Evolutionary conservation across 2,888 invertebrate species (phyloP).

Genomic region (Dryocosmus kuriphilus): DNA sequence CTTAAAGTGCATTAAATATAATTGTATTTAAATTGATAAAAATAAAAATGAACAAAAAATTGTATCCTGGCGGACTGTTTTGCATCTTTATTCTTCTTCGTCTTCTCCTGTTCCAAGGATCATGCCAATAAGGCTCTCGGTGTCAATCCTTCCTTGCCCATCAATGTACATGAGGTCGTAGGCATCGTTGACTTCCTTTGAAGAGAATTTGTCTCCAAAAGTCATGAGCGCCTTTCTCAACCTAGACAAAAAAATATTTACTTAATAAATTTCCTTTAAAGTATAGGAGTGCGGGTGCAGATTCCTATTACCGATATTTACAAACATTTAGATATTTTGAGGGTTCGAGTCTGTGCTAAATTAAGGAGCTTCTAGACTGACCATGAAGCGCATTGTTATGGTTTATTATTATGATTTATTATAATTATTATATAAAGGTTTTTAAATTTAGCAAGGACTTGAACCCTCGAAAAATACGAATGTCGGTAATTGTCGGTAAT

Average conservation of each 20-base stretch:
- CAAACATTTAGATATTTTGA: neutral
- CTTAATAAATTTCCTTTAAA: too few relatives aligned
- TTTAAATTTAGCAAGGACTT: neutral
- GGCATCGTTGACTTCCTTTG: slow-evolving; percentile 86
- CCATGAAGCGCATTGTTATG: too few relatives aligned
- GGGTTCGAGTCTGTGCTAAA: neutral
- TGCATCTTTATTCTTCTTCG: slow-evolving; percentile 40
- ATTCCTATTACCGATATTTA: neutral
- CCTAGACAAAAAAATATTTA: slow-evolving; percentile 31
- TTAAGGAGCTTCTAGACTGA: neutral
- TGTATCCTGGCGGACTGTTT: neutral
- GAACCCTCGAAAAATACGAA: neutral
- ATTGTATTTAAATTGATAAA: slow-evolving; percentile 19
- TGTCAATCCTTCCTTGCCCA: slow-evolving; percentile 52
- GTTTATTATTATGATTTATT: too few relatives aligned
- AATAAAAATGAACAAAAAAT: neutral
- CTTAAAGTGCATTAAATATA: slow-evolving; percentile 15
- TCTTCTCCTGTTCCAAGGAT: slow-evolving; percentile 47
- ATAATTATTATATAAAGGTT: too few relatives aligned
- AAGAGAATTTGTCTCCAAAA: slow-evolving; percentile 49
- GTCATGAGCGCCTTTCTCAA: slow-evolving; percentile 50
- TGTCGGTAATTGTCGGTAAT: too few relatives aligned
- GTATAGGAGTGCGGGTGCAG: neutral
- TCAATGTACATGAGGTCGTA: slow-evolving; percentile 96
- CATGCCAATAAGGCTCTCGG: slow-evolving; percentile 50